phyloP scores from a whole-genome alignment of 1,140 invertebrate genomes.

The Heliconius melpomene region DNA sequence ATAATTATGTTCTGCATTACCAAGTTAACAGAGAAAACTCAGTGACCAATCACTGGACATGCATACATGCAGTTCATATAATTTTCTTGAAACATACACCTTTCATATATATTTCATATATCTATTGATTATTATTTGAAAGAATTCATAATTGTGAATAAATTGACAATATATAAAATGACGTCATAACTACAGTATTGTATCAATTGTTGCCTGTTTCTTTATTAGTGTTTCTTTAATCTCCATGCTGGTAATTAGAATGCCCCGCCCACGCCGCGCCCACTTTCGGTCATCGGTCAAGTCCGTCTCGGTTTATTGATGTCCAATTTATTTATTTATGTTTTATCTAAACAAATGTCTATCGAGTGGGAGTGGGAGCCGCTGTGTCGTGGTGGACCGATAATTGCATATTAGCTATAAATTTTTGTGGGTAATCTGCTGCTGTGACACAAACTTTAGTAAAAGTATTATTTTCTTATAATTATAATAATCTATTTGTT shows the following conservation, averaged over 20 bases:
- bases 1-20: background rate
- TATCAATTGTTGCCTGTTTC: background rate
- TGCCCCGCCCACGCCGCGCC: slow-evolving; percentile 47
- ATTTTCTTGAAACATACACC: too few species aligned
- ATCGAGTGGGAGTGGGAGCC: slow-evolving; percentile 44
- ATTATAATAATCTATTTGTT: background rate
- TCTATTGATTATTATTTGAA: background rate
- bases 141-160: background rate
- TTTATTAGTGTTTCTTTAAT: slow-evolving; percentile 29
- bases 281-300: slow-evolving; percentile 50
- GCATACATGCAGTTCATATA: too few species aligned
- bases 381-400: slow-evolving; percentile 34
- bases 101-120: too few species aligned
- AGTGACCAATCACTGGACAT: background rate
- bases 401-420: slow-evolving; percentile 25
- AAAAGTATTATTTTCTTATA: background rate
- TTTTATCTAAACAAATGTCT: slow-evolving; percentile 48
- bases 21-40: background rate
- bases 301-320: slow-evolving; percentile 43
- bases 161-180: background rate
- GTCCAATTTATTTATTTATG: slow-evolving; percentile 50
- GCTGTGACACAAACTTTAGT: background rate
- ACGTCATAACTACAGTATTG: background rate
- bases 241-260: slow-evolving; percentile 46
- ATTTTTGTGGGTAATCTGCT: background rate